Base-by-base conservation (phyloP, 2,113 vertebrate species). In the Syngnathus floridae region DNA sequence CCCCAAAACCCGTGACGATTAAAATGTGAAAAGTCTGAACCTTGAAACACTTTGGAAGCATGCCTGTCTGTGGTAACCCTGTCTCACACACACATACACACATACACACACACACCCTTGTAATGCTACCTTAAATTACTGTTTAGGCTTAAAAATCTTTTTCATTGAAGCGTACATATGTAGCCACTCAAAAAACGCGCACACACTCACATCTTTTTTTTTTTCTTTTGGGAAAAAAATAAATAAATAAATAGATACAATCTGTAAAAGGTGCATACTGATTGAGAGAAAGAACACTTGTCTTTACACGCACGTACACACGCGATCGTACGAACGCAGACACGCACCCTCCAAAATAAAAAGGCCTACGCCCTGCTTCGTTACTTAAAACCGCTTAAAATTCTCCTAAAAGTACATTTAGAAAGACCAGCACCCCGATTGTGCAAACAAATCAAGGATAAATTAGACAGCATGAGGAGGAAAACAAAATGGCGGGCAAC, bases 211-310 rank as follows among this genome's bases (percentile, higher is more conserved):
- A 76, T 87, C 82, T 85, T 72, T 31, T 31, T 31, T 31, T 26
- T 31, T 31, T 31, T 82, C 81, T 77, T 84, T 78, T 86, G 85
- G 84, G 80, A 88, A 85, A 83, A 90, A 83, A 90, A 91, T 90
- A 90, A 92, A 92, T 92, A 91, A 91, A 92, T 91, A 91, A 92
- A 91, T 92, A 91, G 84, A 87, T 86, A 88, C 83, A 87, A 87
- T 90, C 87, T 88, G 88, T 88, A 83, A 88, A 88, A 87, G 88
- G 88, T 89, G 90, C 88, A 88, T 90, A 88, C 81, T 76, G 26
- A 31, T 31, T 31, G 79, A 85, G 82, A 86, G 85, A 85, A 82
- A 83, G 78, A 26, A 14, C 59, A 75, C 75, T 79, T 83, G 66
- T 75, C 78, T 73, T 51, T 31, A 31, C 26, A 31, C 26, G 61